Conservation (phyloP, 1,140 invertebrate species). For the Anoplolepis gracilipes region DNA sequence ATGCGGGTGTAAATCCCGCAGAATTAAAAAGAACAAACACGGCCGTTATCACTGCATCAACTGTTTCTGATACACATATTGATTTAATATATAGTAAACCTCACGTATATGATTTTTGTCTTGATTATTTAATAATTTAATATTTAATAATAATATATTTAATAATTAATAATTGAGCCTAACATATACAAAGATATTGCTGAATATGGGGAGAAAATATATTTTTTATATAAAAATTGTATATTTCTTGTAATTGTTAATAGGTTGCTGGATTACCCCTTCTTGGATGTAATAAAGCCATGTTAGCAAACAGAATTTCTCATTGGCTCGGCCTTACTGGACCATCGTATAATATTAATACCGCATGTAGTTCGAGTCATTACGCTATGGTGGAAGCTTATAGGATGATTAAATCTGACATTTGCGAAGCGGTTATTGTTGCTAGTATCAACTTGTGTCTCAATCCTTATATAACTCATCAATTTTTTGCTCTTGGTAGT, state of each 20-base stretch:
- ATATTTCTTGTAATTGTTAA: too few species aligned
- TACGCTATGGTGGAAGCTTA: slow-evolving; percentile 94
- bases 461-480: slow-evolving; percentile 93
- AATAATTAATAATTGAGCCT: too few species aligned
- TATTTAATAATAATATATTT: too few species aligned
- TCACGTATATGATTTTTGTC: too few species aligned
- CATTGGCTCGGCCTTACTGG: slow-evolving; percentile 90
- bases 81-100: too few species aligned
- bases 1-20: too few species aligned
- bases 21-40: too few species aligned
- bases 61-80: too few species aligned
- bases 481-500: slow-evolving; percentile 88
- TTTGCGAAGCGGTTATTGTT: slow-evolving; percentile 95
- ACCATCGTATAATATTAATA: slow-evolving; percentile 94
- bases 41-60: too few species aligned
- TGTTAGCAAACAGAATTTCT: slow-evolving; percentile 96
- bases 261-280: slow-evolving; percentile 82
- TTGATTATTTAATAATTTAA: too few species aligned
- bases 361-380: slow-evolving; percentile 96
- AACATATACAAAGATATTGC: too few species aligned
- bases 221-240: neutral
- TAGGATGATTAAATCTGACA: slow-evolving; percentile 90
- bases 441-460: slow-evolving; percentile 93
- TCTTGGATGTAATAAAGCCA: slow-evolving; percentile 91
- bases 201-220: too few species aligned